phyloP scores from a whole-genome alignment of 2,113 vertebrate genomes.

The Orientallactaga bullata region DNA sequence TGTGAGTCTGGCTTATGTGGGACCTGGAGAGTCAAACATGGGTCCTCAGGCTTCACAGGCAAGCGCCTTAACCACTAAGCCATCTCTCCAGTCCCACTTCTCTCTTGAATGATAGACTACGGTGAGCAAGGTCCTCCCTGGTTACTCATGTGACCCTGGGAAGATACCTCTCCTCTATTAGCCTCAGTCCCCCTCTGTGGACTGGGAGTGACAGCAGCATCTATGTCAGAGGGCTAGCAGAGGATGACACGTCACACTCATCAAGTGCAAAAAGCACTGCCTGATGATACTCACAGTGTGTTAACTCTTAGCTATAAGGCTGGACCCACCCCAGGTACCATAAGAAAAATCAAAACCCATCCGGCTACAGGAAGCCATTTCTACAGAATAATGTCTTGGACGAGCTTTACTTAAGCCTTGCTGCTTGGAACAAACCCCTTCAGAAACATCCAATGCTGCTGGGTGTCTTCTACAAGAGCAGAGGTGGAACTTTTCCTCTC shows the following conservation, averaged over 20 bases:
- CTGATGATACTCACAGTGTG: neutral
- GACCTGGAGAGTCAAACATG: too few relatives aligned
- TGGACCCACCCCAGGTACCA: neutral
- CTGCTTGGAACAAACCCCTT: neutral
- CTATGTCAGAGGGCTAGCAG: neutral
- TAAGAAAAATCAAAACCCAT: neutral
- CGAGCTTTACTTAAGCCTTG: neutral
- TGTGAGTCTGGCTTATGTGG: too few relatives aligned
- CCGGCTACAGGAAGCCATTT: neutral
- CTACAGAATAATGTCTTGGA: neutral
- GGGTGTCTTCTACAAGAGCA: neutral
- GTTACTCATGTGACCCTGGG: neutral
- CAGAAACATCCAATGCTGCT: neutral
- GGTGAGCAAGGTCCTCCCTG: neutral
- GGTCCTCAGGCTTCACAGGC: too few relatives aligned
- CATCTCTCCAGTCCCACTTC: too few relatives aligned
- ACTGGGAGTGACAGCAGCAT: neutral
- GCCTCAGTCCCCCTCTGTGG: neutral
- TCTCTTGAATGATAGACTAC: neutral
- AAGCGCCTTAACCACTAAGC: too few relatives aligned
- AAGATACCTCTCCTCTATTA: neutral
- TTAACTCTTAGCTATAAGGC: neutral
- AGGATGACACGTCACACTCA: neutral
- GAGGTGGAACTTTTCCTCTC: neutral
- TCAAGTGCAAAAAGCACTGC: neutral